Conservation (phyloP, 2,888 invertebrate genomes). For the Noctua janthina region DNA sequence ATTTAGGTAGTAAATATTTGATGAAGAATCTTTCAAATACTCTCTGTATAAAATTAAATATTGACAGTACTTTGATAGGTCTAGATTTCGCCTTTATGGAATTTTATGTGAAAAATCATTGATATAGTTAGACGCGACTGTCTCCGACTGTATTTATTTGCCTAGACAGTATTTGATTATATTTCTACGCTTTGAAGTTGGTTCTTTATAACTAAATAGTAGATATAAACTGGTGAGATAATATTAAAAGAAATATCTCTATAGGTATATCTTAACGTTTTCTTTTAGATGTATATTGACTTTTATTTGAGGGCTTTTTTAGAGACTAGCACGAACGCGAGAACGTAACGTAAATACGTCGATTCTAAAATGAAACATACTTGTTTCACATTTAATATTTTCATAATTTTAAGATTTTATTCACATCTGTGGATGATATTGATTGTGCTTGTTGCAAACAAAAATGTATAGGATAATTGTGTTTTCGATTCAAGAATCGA, state of each 20-base stretch:
- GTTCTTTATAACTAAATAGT: neutral
- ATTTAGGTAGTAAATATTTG: slow-evolving; percentile 37
- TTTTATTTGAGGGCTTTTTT: neutral
- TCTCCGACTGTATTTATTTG: slow-evolving; percentile 11
- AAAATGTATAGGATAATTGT: no score
- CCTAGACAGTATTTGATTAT: neutral
- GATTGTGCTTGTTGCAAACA: no score
- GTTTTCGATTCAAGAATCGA: no score
- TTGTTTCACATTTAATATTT: no score
- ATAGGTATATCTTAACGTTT: neutral
- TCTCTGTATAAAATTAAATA: slow-evolving; percentile 31
- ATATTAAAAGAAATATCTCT: neutral
- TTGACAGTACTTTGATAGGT: slow-evolving; percentile 23
- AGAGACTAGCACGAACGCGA: neutral
- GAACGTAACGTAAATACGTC: no score
- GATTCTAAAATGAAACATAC: no score
- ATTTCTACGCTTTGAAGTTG: slow-evolving; percentile 12
- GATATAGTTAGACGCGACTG: neutral
- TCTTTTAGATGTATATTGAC: neutral
- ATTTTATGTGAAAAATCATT: neutral
- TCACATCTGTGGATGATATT: no score
- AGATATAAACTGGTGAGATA: neutral
- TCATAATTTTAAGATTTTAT: no score
- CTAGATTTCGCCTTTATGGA: neutral
- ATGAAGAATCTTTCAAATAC: slow-evolving; percentile 19